phyloP scores from a whole-genome alignment of 2,797 vertebrate species.

The Arctocebus calabarensis region DNA sequence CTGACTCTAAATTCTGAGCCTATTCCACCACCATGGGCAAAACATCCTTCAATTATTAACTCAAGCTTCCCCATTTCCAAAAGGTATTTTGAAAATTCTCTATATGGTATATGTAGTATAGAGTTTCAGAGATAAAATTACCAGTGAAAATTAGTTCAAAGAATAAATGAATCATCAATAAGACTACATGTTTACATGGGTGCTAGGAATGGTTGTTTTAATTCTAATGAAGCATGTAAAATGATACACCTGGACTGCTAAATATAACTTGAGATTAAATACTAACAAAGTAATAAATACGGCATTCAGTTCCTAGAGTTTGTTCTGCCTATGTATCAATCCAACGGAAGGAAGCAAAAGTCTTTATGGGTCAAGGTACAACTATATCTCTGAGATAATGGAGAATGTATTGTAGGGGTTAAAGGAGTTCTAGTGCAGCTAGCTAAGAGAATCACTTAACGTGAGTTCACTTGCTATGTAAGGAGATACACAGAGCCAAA shows the following conservation, averaged over 20 bases:
- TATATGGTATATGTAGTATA: constrained; percentile 4
- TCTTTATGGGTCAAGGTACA: background rate
- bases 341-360: background rate
- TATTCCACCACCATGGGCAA: background rate
- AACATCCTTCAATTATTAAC: background rate
- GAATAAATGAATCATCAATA: background rate
- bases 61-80: background rate
- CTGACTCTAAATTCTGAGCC: background rate
- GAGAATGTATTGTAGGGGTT: background rate
- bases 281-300: background rate
- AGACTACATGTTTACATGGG: background rate
- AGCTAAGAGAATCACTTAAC: no score
- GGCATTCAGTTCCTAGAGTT: background rate
- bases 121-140: background rate
- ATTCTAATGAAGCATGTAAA: background rate
- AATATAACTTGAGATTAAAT: background rate
- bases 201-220: background rate
- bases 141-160: background rate
- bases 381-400: background rate
- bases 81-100: background rate
- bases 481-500: background rate
- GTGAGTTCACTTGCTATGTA: background rate
- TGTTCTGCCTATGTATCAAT: background rate
- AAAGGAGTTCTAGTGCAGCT: background rate
- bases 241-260: background rate